Evolutionary conservation across 2,888 invertebrate genomes (phyloP).

Genomic region (Belgica antarctica): DNA sequence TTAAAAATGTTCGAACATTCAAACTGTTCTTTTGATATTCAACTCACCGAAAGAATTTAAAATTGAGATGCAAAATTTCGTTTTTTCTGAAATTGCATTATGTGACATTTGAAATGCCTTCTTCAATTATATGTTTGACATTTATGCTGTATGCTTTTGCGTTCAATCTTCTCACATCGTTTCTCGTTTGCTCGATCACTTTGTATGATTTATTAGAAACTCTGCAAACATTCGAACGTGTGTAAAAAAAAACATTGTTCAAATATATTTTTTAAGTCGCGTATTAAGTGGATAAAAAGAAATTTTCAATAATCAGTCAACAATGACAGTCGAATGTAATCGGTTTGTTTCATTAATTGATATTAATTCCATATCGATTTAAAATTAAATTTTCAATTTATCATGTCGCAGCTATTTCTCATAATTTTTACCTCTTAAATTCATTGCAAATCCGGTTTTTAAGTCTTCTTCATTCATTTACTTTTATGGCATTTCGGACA

Average conservation of each 20-base stretch:
- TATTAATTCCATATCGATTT: constrained; percentile 42
- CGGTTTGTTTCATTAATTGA: constrained; percentile 35
- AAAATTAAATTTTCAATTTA: constrained; percentile 37
- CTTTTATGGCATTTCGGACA: neutral
- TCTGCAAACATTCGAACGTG: neutral
- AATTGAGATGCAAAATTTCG: constrained; percentile 15
- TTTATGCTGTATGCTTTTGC: constrained; percentile 15
- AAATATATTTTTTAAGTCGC: neutral
- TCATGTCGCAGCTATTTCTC: neutral
- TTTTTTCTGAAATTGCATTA: neutral
- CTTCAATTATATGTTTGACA: constrained; percentile 16
- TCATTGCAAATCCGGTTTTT: constrained; percentile 8
- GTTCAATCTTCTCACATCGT: neutral
- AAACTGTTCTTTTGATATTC: neutral
- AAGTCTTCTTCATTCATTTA: neutral
- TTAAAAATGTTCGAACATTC: too few species aligned
- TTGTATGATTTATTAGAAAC: constrained; percentile 17
- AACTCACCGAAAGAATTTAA: too few species aligned
- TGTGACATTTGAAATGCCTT: constrained; percentile 18
- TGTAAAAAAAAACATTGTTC: neutral
- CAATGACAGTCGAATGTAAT: neutral
- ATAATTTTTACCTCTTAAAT: too few species aligned
- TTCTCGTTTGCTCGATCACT: constrained; percentile 23
- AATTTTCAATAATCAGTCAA: constrained; percentile 17
- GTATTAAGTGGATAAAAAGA: neutral